A percentile compares a stretch with the other conserved stretches of the same genome.
Conservation (phyloP, 2,797 vertebrate species). For the Chrysocyon brachyurus region DNA sequence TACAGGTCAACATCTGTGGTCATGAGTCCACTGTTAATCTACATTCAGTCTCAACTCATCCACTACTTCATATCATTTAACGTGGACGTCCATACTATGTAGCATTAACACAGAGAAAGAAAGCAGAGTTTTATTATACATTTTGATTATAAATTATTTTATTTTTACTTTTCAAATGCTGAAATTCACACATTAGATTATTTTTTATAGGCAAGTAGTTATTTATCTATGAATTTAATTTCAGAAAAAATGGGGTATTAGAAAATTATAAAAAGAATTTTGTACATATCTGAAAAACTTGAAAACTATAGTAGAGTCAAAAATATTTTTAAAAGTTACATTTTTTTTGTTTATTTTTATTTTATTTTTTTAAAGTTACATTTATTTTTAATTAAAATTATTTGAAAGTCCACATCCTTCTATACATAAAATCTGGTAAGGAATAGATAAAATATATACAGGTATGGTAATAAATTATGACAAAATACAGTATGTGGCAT, state of each 20-base stretch:
- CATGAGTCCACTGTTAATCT: not conserved
- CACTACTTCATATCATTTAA: not conserved
- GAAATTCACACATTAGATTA: not conserved
- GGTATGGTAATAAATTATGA: not conserved
- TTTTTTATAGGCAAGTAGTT: not conserved
- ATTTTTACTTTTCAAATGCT: not conserved
- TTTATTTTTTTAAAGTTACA: not conserved
- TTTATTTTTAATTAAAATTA: not conserved
- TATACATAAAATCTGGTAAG: not conserved
- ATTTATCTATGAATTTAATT: conserved; percentile 15
- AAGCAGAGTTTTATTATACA: not conserved
- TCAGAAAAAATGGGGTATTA: not conserved
- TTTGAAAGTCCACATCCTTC: not conserved
- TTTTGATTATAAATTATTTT: not conserved
- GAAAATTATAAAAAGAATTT: not conserved
- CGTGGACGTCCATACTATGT: not conserved
- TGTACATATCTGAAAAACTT: not conserved
- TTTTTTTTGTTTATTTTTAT: not conserved
- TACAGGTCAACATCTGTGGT: not conserved
- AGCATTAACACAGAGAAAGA: not conserved
- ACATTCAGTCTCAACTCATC: fast-evolving
- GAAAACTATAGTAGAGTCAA: not conserved
- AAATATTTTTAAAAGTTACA: not conserved
- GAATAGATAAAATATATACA: not conserved
- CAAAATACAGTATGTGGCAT: not conserved